Conservation (phyloP, 2,797 vertebrate genomes). For the Pyrocephalus nanus region DNA sequence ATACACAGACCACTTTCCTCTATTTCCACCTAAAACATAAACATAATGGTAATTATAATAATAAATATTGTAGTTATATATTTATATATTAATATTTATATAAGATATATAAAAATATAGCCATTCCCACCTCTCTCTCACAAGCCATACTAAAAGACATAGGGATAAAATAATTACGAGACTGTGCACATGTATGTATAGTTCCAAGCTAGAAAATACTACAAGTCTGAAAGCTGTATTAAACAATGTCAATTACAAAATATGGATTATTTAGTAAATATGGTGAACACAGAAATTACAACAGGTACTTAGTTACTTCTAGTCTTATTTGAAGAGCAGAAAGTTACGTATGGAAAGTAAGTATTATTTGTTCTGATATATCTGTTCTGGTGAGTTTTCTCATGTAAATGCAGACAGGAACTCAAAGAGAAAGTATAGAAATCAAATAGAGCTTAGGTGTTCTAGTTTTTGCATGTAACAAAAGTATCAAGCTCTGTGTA, state of each 20-base stretch:
- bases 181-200: not conserved
- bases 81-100: too few species aligned
- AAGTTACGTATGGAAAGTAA: slow-evolving; percentile 32
- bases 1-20: not conserved
- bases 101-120: not conserved
- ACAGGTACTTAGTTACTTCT: not conserved
- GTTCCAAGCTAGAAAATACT: not conserved
- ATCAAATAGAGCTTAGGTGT: not conserved
- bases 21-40: not conserved
- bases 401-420: not conserved
- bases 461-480: not conserved
- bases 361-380: not conserved
- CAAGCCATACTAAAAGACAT: not conserved
- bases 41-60: not conserved
- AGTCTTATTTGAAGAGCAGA: not conserved
- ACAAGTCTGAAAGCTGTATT: not conserved
- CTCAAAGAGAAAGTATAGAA: not conserved
- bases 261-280: not conserved
- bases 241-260: not conserved
- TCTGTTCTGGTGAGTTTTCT: not conserved
- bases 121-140: not conserved
- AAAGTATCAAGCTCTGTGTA: not conserved
- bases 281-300: not conserved
- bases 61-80: too few species aligned
- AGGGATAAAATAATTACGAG: not conserved